Evolutionary conservation across 2,888 invertebrate species (phyloP), one percentile per base, ranked within the genome.

Genomic region (Epinotia nisella): DNA sequence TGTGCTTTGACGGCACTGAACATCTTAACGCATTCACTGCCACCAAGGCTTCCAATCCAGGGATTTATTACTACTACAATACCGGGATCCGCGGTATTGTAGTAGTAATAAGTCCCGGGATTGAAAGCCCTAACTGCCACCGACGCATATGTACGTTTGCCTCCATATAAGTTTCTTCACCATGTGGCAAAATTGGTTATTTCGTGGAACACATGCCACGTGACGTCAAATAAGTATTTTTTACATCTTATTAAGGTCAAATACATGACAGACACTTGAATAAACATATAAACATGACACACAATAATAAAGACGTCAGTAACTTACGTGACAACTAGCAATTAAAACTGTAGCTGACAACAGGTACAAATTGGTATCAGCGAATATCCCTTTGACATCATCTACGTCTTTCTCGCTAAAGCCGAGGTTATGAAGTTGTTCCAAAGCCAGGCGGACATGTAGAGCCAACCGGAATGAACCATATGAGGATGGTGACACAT

Each of bases 341-440:
- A 99, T 97, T 81, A 97, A 94, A 78, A 99, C 96, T 1, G 99
- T 99, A 70, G 97, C 95, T 78, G 97, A 96, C 58, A 99, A 91
- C 74, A 99, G 94, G 87, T 98, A 98, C 56, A 99, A 94, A 88
- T 99, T 99, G 0, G 99, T 99, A 83, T 99, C 99, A 0, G 98
- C 97, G 90, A 99, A 98, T 80, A 99, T 97, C 66, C 98, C 97
- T 89, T 99, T 99, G 0, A 98, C 96, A 93, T 99, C 99, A 90
- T 99, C 99, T 49, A 98, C 94, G 91, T 99, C 99, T 86, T 98
- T 99, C 74, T 97, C 96, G 51, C 96, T 96, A 83, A 99, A 99
- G 7, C 98, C 98, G 68, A 98, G 90, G n/a, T 91, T 84, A 64
- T 95, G 91, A 79, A 98, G 94, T 66, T 96, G 96, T 19, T 95